A percentile compares a stretch with the other conserved stretches of the same genome.
Evolutionary conservation across 2,113 vertebrate species (phyloP).

Genomic region (Limnothrissa miodon): DNA sequence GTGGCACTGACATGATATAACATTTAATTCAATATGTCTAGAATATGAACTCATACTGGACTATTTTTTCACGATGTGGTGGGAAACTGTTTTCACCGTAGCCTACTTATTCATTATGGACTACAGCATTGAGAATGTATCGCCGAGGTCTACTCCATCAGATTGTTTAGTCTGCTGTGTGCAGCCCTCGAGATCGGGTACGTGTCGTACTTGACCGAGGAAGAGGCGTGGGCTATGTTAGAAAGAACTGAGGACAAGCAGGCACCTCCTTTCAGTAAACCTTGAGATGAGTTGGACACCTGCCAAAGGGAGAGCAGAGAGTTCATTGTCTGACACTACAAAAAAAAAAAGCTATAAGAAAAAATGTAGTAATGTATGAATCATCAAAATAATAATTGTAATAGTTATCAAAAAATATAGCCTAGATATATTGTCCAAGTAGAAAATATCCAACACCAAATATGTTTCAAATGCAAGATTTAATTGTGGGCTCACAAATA

Average conservation of each 20-base stretch:
- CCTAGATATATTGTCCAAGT: no score
- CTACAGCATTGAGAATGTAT: no score
- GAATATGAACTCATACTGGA: neutral
- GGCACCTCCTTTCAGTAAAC: conserved; percentile 48
- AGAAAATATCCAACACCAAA: no score
- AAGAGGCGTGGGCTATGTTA: neutral
- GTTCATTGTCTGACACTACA: conserved; percentile 48
- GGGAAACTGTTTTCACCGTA: no score
- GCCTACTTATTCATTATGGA: no score
- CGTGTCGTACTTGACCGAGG: neutral
- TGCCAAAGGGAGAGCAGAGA: conserved; percentile 48
- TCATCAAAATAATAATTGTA: no score
- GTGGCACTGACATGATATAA: neutral
- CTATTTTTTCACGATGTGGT: no score
- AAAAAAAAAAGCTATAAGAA: conserved; percentile 23
- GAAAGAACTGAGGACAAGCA: conserved; percentile 32
- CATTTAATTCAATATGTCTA: neutral
- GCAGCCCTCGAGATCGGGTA: neutral
- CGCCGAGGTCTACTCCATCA: no score
- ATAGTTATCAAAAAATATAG: no score
- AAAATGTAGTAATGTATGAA: no score
- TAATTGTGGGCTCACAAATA: no score
- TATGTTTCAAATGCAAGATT: no score
- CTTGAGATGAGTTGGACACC: conserved; percentile 51
- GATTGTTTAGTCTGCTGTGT: neutral